Conservation (phyloP, 2,113 vertebrate genomes). For the Erinaceus europaeus region DNA sequence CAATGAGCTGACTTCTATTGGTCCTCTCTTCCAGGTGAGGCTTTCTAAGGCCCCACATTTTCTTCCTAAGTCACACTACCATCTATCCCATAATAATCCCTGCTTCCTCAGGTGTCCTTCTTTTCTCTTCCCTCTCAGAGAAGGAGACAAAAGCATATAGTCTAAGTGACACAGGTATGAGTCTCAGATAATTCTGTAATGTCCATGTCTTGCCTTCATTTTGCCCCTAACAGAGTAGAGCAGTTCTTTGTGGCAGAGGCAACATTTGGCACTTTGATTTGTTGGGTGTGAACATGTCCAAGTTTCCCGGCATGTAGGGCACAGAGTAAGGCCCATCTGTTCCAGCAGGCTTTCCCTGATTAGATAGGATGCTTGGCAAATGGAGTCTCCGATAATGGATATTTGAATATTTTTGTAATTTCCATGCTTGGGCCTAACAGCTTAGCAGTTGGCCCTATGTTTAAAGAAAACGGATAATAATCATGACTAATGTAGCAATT, state of each 20-base stretch:
- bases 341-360: conserved; percentile 69
- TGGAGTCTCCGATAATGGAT: conserved; percentile 71
- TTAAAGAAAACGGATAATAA: conserved; percentile 78
- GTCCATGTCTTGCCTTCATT: no score
- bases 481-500: conserved; percentile 73
- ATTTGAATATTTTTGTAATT: conserved; percentile 78
- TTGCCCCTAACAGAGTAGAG: background rate
- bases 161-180: no score
- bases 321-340: conserved; percentile 69
- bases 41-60: no score
- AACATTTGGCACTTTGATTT: conserved; percentile 47
- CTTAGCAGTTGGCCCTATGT: conserved; percentile 76
- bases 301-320: conserved; percentile 51
- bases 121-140: no score
- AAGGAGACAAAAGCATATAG: no score
- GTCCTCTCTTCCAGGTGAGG: no score
- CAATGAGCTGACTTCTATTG: no score
- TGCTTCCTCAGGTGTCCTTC: no score
- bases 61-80: no score
- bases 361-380: conserved; percentile 73
- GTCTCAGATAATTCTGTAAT: no score
- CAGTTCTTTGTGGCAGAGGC: background rate
- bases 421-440: conserved; percentile 69
- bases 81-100: no score
- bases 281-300: conserved; percentile 43